Evolutionary conservation across 2,888 invertebrate species (phyloP).

Genomic region (Hemaris fuciformis): DNA sequence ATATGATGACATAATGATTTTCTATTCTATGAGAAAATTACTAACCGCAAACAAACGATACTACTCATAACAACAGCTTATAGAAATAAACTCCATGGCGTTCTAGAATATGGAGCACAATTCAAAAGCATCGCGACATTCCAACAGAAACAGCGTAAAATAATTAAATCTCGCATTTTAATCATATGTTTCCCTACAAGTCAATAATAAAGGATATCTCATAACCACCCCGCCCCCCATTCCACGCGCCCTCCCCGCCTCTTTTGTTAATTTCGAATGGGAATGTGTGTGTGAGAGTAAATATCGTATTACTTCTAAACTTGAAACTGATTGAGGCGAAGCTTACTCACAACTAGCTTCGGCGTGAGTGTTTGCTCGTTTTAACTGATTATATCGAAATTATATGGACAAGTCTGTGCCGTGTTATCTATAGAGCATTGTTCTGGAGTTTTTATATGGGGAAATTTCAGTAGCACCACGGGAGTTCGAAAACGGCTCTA

Average conservation of each 20-base stretch:
- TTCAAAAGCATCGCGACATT: not conserved
- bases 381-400: not conserved
- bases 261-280: conserved; percentile 20
- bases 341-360: not conserved
- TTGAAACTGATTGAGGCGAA: conserved; percentile 1
- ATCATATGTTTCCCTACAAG: conserved; percentile 8
- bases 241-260: not conserved
- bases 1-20: too few relatives aligned
- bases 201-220: conserved; percentile 16
- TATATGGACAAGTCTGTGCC: not conserved
- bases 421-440: too few relatives aligned
- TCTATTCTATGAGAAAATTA: too few relatives aligned
- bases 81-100: not conserved
- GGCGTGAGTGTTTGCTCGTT: not conserved
- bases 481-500: too few relatives aligned
- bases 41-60: too few relatives aligned
- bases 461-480: too few relatives aligned
- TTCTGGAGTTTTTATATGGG: too few relatives aligned
- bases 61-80: too few relatives aligned
- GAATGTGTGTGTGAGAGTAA: conserved; percentile 11
- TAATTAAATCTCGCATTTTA: conserved; percentile 7
- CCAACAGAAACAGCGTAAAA: not conserved
- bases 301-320: conserved; percentile 8
- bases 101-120: not conserved
- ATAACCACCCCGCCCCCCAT: not conserved